Conservation (phyloP, 2,113 vertebrate species). For the Carlito syrichta region DNA sequence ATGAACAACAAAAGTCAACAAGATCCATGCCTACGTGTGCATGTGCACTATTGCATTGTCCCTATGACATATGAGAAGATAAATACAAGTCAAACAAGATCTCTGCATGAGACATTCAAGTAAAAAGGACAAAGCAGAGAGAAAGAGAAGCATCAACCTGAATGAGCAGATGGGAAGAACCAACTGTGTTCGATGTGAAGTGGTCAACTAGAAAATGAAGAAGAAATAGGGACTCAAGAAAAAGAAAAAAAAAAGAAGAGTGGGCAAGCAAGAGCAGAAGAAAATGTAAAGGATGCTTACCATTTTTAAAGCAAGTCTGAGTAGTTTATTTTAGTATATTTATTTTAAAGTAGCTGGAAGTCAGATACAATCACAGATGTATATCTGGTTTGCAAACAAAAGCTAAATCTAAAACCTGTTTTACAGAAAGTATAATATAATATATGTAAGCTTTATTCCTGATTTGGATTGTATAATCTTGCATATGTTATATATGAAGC, state of each 20-base stretch:
- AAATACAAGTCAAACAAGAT: background rate
- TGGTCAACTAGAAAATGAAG: background rate
- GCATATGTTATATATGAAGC: background rate
- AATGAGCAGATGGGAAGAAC: background rate
- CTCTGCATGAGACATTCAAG: background rate
- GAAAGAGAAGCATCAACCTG: background rate
- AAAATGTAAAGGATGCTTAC: constrained; percentile 5
- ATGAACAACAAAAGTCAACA: background rate
- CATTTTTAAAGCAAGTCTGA: background rate
- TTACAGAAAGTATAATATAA: background rate
- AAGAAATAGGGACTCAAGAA: background rate
- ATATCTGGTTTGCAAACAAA: constrained; percentile 11
- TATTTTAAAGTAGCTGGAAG: constrained; percentile 23
- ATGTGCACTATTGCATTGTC: background rate
- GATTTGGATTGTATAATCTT: background rate
- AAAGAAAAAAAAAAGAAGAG: background rate
- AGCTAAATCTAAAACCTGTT: background rate
- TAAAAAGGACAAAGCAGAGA: background rate
- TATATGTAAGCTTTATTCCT: background rate
- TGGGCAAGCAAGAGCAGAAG: background rate
- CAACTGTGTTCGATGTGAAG: background rate
- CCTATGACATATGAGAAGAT: background rate
- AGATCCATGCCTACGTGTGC: background rate
- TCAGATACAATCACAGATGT: background rate
- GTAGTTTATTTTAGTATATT: background rate